phyloP scores from a whole-genome alignment of 2,113 vertebrate genomes.

The Cynocephalus volans region DNA sequence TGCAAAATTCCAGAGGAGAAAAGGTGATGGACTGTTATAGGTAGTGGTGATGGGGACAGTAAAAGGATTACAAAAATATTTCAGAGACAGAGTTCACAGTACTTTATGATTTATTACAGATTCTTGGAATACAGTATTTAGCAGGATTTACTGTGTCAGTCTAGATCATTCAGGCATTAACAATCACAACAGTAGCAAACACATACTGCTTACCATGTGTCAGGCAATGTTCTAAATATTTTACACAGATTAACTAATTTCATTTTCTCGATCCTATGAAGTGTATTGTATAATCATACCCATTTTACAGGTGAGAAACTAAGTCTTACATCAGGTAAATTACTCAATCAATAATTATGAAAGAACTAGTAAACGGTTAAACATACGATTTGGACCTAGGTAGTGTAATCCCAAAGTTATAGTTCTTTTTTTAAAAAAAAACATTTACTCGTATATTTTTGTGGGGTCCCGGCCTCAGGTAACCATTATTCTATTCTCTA shows the following conservation, averaged over 20 bases:
- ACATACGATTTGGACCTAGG: background rate
- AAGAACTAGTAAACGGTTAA: background rate
- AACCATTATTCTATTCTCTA: too few species aligned
- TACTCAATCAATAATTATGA: background rate
- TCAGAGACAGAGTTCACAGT: background rate
- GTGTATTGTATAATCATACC: background rate
- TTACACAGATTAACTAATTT: constrained; percentile 39
- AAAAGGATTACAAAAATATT: constrained; percentile 25
- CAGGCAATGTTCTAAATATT: background rate
- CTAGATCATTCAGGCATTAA: constrained; percentile 9
- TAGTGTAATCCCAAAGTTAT: background rate
- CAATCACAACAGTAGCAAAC: constrained; percentile 4
- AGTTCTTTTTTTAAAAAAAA: background rate
- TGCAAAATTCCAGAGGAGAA: constrained; percentile 47
- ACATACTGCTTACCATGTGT: background rate
- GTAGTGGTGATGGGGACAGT: background rate
- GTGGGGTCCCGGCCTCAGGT: too few species aligned
- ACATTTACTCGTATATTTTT: too few species aligned
- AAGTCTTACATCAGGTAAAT: background rate
- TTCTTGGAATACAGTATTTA: constrained; percentile 21
- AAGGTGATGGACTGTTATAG: constrained; percentile 15
- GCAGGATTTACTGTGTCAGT: background rate
- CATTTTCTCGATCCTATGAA: background rate
- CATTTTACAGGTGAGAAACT: constrained; percentile 48
- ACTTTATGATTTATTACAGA: constrained; percentile 11